A percentile compares a stretch with the other conserved stretches of the same genome.
Conservation (phyloP, 2,113 vertebrate species). For the Dasyornis broadbenti region DNA sequence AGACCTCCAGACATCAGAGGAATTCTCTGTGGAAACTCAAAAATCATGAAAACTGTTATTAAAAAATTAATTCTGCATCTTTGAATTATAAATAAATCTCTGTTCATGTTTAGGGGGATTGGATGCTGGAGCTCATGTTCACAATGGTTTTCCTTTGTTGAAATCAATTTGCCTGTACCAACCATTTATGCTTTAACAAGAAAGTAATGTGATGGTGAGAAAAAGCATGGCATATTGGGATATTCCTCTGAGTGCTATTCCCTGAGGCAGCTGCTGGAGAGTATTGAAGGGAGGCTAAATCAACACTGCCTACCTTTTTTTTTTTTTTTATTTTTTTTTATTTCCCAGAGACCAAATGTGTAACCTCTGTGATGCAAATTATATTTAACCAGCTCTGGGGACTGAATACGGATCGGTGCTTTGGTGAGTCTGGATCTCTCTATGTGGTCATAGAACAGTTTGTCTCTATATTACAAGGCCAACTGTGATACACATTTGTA, state of each 20-base stretch:
- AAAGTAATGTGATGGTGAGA: slow-evolving; percentile 49
- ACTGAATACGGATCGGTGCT: background rate
- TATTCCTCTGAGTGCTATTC: slow-evolving; percentile 44
- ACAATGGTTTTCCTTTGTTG: slow-evolving; percentile 21
- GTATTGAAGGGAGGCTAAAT: slow-evolving; percentile 23
- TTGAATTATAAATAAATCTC: background rate
- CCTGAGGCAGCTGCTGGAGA: slow-evolving; percentile 34
- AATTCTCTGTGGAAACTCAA: background rate
- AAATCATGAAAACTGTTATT: background rate
- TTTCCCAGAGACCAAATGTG: background rate
- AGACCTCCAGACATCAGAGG: background rate
- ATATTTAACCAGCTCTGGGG: slow-evolving; percentile 12
- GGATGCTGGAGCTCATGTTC: background rate
- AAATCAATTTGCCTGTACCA: slow-evolving; percentile 48
- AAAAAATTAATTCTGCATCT: background rate
- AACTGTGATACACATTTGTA: background rate
- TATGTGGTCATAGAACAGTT: background rate
- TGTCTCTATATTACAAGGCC: background rate
- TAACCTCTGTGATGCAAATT: slow-evolving; percentile 53
- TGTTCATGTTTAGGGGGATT: background rate
- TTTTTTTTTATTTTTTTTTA: background rate
- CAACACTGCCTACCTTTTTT: background rate
- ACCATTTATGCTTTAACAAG: slow-evolving; percentile 46
- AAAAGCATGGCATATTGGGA: slow-evolving; percentile 45
- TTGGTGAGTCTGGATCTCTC: background rate